Percentiles rank a stretch among this genome's conserved stretches.
These are phyloP conservation scores for Drosophila mayaguana DNA, from an alignment of 2,888 invertebrate species.

Conservation along the genomic window DNA sequence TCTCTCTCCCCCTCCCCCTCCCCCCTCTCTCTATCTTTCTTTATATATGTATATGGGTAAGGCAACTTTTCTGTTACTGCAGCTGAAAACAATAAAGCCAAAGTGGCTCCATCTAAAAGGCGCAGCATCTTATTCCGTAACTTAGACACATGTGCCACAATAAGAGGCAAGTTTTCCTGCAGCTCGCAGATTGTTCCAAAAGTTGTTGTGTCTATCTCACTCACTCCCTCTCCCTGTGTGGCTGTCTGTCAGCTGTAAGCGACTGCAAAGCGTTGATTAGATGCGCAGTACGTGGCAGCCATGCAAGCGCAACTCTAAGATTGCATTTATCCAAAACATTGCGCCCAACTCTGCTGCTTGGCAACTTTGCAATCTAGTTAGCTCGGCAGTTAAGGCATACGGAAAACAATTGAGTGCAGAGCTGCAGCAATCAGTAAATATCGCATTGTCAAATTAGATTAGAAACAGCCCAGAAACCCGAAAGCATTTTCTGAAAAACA, in stretches of 20 bases:
- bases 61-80: background rate
- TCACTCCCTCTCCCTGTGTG: background rate
- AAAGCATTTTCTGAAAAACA: background rate
- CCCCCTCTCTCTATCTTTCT: no score
- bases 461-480: background rate
- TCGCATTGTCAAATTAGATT: background rate
- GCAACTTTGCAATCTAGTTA: slow-evolving; percentile 7
- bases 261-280: slow-evolving; percentile 40
- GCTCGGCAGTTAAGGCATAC: background rate
- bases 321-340: slow-evolving; percentile 45
- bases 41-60: background rate
- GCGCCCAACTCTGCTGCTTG: slow-evolving; percentile 19
- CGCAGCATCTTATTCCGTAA: slow-evolving; percentile 21
- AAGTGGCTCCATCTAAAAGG: slow-evolving; percentile 22
- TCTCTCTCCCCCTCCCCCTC: background rate
- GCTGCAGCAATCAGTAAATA: slow-evolving; percentile 9
- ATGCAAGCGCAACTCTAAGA: slow-evolving; percentile 22
- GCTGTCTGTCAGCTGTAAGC: slow-evolving; percentile 22
- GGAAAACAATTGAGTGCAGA: background rate
- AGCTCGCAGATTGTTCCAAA: slow-evolving; percentile 7
- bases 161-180: slow-evolving; percentile 29
- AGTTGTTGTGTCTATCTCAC: slow-evolving; percentile 4
- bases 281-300: slow-evolving; percentile 34
- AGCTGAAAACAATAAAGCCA: slow-evolving; percentile 31
- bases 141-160: slow-evolving; percentile 42